Conservation (phyloP, 2,113 vertebrate species). For the Cephalopholis sonnerati region DNA sequence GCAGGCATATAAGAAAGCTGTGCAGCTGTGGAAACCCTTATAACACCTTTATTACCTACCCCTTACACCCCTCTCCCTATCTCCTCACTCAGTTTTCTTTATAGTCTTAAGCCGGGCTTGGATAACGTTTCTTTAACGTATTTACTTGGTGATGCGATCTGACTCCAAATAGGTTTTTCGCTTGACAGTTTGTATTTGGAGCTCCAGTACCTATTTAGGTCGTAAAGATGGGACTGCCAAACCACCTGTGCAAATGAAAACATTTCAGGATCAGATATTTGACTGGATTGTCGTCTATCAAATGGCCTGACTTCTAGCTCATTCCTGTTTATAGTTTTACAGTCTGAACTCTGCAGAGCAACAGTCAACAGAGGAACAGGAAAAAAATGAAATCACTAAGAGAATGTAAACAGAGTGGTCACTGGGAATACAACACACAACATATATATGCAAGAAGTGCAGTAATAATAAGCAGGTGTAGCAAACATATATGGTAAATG, state of each 20-base stretch:
- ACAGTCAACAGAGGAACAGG: neutral
- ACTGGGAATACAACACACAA: neutral
- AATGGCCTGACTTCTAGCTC: neutral
- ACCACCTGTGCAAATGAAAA: neutral
- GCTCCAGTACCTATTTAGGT: neutral
- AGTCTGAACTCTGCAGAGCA: neutral
- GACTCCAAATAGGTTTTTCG: neutral
- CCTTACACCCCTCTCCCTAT: neutral
- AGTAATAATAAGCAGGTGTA: neutral
- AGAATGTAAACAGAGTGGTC: neutral
- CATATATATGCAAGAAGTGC: neutral
- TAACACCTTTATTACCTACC: neutral
- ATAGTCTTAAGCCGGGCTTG: neutral
- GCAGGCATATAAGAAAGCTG: neutral
- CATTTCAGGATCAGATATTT: neutral
- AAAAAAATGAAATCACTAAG: neutral
- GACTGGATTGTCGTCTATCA: neutral
- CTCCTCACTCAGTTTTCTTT: neutral
- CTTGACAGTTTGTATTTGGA: neutral
- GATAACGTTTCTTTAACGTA: neutral
- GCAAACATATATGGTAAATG: too few relatives aligned
- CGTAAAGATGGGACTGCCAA: neutral
- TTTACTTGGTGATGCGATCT: neutral
- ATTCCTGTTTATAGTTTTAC: neutral
- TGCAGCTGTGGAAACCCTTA: neutral